Evolutionary conservation across 37 sponge, comb jelly and placozoan genomes (phyloP), one percentile per base, ranked within the genome.

Genomic region (Oopsacas minuta): DNA sequence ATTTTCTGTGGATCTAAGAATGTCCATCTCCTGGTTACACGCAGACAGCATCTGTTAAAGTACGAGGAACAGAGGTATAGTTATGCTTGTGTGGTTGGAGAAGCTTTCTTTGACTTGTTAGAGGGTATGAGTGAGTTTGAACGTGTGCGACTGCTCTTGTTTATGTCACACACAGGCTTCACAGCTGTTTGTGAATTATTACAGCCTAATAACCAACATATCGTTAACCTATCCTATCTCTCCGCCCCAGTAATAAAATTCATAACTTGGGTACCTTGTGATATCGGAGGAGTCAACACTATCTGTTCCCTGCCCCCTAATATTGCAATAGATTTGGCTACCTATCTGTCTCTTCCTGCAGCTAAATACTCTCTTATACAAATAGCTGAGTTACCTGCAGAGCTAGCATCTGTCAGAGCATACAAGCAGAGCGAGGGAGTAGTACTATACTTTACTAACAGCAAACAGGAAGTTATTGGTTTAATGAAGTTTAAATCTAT

Each of bases 1-100:
- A 61, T 61, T 3, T 61, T 61, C 75, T 61, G 75, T 12, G 75
- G 75, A 5, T 61, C 75, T n/a, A 61, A 61, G 75, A 61, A 61
- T 34, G 75, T 61, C 3, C 75, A 61, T n/a, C 75, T 61, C 75
- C 30, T 61, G 75, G 30, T 61, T 34, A 25, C 75, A 10, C 20
- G 28, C 32, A 61, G 75, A 61, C 28, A 61, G 22, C 75, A 61
- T 12, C 75, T 61, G 28, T 3, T n/a, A 25, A 61, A 61, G 75
- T 61, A 61, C 75, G 28, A 10, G 22, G 75, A 61, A 10, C 75
- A 61, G 75, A 25, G 75, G 30, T 61, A 61, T n/a, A 32, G 32
- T 3, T 61, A 61, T 61, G 75, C 75, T 3, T n/a, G 75, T n/a
- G 75, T 61, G 75, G 28, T 61, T 61, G 75, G 75, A 12, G 75